Evolutionary conservation across 2,888 invertebrate genomes (phyloP), one percentile per base, ranked within the genome.

Genomic region (Dynastes maya): DNA sequence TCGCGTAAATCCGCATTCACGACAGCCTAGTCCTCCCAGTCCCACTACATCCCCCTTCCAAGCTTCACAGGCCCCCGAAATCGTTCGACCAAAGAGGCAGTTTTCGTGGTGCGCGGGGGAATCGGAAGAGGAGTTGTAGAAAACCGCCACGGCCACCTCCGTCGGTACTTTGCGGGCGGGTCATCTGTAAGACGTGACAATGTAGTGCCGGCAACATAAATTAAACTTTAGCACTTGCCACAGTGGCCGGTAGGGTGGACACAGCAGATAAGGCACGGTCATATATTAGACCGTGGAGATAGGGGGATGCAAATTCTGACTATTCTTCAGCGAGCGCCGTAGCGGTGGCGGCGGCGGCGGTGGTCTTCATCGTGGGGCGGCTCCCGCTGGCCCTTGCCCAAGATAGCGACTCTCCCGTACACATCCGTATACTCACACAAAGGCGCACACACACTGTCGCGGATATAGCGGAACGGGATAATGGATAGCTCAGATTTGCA

Each of bases 171-270:
- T 68, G 70, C 58, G 79, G 79, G 61, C 77, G 77, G 76, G 87
- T 88, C 88, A 88, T 88, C 89, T 87, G 88, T 88, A 89, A 88
- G 89, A 88, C 87, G 88, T 88, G 89, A 88, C 89, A 88, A 88
- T 88, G 88, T 87, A 86, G 86, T 84, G 87, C 84, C 85, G 84
- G 85, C 85, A 84, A 85, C 86, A 88, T 89, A 89, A 89, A 89
- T 89, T 89, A 88, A 89, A 88, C 88, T 89, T 88, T 88, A 89
- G 87, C 88, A 86, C 86, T 87, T 86, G 87, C 86, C 87, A 87
- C 86, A 86, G 85, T 86, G 86, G 86, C 87, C 88, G 87, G 85
- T 85, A 86, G 87, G 88, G 88, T 89, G 89, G 88, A 89, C 88
- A 87, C 86, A 83, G 86, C 84, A 87, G 88, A 89, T 88, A 89